These are phyloP conservation scores for Bombyx mori DNA, from an alignment of 1,140 invertebrate genomes.

Conservation along the genomic window ASM3026992v2 NC_085107.1:13285501-13286000, in stretches of 20 bases:
- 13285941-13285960: neutral
- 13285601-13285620: too few relatives aligned
- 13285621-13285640: too few relatives aligned
- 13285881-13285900: slow-evolving; percentile 28
- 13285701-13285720: neutral
- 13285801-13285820: slow-evolving; percentile 23
- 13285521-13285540: slow-evolving; percentile 27
- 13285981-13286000: too few relatives aligned
- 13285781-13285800: slow-evolving; percentile 21
- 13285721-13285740: slow-evolving; percentile 1
- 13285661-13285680: too few relatives aligned
- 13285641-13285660: too few relatives aligned
- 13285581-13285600: slow-evolving; percentile 16
- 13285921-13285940: slow-evolving; percentile 20
- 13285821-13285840: slow-evolving; percentile 27
- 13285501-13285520: slow-evolving; percentile 21
- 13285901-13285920: slow-evolving; percentile 24
- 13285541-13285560: slow-evolving; percentile 26
- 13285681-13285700: too few relatives aligned
- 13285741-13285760: slow-evolving; percentile 2
- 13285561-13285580: slow-evolving; percentile 32
- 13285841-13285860: slow-evolving; percentile 28
- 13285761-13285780: slow-evolving; percentile 6
- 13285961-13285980: too few relatives aligned
- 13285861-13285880: slow-evolving; percentile 32